Percentiles rank a stretch among this genome's conserved stretches.
Evolutionary conservation across 2,113 vertebrate genomes (phyloP).

Genomic region (Bufo bufo): DNA sequence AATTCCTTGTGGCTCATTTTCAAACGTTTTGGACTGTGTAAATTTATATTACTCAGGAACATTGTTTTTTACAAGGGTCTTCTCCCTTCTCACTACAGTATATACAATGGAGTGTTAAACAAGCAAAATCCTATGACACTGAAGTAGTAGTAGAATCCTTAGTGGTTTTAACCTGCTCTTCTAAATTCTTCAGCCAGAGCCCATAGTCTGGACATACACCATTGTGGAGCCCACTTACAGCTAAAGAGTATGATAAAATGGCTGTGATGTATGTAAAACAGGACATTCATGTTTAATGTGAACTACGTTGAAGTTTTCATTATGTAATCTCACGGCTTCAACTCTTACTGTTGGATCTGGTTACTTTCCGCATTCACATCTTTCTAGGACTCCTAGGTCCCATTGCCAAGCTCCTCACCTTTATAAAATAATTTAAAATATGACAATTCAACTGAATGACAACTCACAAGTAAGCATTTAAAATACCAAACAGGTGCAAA

Average conservation of each 20-base stretch:
- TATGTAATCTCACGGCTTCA: not conserved
- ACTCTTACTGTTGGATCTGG: not conserved
- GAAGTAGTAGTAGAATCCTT: constrained; percentile 47
- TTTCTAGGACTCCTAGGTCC: not conserved
- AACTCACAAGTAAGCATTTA: constrained; percentile 20
- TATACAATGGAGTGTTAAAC: constrained; percentile 16
- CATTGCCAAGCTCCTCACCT: not conserved
- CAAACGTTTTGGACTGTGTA: not conserved
- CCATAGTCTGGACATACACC: not conserved
- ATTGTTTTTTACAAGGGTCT: constrained; percentile 28
- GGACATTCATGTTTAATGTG: not conserved
- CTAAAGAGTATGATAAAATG: not conserved
- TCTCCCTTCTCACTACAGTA: constrained; percentile 12
- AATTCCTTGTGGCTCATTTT: constrained; percentile 9
- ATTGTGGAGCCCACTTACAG: constrained; percentile 7
- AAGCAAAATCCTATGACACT: constrained; percentile 37
- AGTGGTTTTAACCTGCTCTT: constrained; percentile 55
- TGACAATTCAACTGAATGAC: not conserved
- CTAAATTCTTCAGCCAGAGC: not conserved
- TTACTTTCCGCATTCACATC: not conserved
- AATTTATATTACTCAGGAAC: constrained; percentile 8
- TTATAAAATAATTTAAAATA: constrained; percentile 29
- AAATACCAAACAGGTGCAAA: not conserved
- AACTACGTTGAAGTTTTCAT: not conserved
- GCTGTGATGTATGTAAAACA: not conserved